Conservation (phyloP, 2,888 invertebrate genomes). For the Phyto melanocephala region DNA sequence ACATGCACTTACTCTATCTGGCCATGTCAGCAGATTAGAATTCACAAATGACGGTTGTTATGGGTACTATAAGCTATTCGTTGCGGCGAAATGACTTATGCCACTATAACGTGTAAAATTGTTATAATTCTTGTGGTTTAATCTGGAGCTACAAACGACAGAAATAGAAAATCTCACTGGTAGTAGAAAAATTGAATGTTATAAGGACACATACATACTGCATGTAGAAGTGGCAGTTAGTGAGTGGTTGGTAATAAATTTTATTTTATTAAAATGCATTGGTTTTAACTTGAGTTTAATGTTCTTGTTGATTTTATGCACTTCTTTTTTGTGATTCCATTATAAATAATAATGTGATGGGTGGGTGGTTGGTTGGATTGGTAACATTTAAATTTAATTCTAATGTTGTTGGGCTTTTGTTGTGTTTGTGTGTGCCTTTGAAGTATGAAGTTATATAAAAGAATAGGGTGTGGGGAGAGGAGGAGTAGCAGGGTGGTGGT, state of each 20-base stretch:
- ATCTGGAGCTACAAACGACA: slow-evolving; percentile 36
- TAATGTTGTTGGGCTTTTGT: background rate
- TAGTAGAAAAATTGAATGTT: background rate
- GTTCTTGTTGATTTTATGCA: slow-evolving; percentile 41
- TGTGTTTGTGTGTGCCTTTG: slow-evolving; percentile 19
- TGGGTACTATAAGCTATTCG: slow-evolving; percentile 41
- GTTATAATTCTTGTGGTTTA: slow-evolving; percentile 76
- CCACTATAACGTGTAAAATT: slow-evolving; percentile 76
- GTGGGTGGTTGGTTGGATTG: slow-evolving; percentile 6
- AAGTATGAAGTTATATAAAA: background rate
- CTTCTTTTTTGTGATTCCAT: slow-evolving; percentile 48
- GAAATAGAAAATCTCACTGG: slow-evolving; percentile 15
- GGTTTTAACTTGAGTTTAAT: slow-evolving; percentile 36
- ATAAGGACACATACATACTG: background rate
- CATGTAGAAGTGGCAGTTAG: background rate
- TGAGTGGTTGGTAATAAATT: slow-evolving; percentile 68
- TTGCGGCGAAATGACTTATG: slow-evolving; percentile 72
- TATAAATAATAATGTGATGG: slow-evolving; percentile 2
- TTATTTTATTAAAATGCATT: slow-evolving; percentile 63
- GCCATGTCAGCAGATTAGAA: slow-evolving; percentile 52
- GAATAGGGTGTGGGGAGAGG: background rate
- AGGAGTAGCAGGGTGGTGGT: slow-evolving; percentile 14
- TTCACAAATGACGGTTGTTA: slow-evolving; percentile 49
- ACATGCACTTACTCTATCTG: slow-evolving; percentile 67
- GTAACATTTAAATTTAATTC: slow-evolving; percentile 7